A percentile compares a stretch with the other conserved stretches of the same genome.
These are phyloP conservation scores for Adela reaumurella DNA, from an alignment of 2,888 invertebrate genomes.

Conservation along the genomic window DNA sequence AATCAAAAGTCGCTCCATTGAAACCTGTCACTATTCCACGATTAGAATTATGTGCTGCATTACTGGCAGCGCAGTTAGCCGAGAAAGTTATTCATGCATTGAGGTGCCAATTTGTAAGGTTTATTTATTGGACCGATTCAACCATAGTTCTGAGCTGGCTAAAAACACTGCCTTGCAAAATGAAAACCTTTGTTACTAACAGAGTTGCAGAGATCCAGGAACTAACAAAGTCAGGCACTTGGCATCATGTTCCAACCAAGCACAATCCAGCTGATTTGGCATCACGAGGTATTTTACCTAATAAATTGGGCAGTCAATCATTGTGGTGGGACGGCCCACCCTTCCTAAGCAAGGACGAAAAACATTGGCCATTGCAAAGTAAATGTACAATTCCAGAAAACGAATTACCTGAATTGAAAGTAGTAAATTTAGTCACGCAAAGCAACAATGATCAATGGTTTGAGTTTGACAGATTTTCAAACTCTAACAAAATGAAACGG, in stretches of 20 bases:
- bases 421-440: no score
- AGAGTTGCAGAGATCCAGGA: slow-evolving; percentile 16
- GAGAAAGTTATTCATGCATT: slow-evolving; percentile 13
- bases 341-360: no score
- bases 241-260: slow-evolving; percentile 14
- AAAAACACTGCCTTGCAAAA: slow-evolving; percentile 12
- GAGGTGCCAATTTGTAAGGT: slow-evolving; percentile 6
- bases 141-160: slow-evolving; percentile 18
- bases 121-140: slow-evolving; percentile 17
- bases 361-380: no score
- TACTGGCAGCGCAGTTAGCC: slow-evolving; percentile 14
- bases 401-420: no score
- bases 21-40: slow-evolving; percentile 17
- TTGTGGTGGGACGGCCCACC: no score
- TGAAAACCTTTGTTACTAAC: slow-evolving; percentile 17
- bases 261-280: no score
- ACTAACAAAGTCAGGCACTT: slow-evolving; percentile 8
- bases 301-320: no score
- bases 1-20: slow-evolving; percentile 15
- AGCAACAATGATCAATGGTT: no score
- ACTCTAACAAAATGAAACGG: no score
- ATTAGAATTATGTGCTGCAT: slow-evolving; percentile 18
- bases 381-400: no score
- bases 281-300: no score
- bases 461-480: no score